Conservation (phyloP, 2,113 vertebrate genomes). For the Pangasianodon hypophthalmus region DNA sequence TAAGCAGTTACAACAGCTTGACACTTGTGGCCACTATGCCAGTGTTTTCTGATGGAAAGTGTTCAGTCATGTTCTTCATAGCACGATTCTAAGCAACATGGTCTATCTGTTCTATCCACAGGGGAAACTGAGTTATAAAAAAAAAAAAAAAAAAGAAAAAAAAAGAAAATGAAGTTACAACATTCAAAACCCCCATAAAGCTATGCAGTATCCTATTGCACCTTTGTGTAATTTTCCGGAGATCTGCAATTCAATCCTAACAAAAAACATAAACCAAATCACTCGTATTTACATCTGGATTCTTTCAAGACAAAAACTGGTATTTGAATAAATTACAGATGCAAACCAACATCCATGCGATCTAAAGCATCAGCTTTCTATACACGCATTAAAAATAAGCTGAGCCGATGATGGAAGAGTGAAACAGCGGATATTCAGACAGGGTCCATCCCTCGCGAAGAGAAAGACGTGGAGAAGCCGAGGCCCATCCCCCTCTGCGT, state of each 20-base stretch:
- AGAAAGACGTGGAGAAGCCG: conserved; percentile 94
- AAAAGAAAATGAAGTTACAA: conserved; percentile 63
- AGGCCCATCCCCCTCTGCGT: conserved; percentile 98
- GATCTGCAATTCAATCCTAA: conserved; percentile 79
- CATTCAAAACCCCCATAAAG: conserved; percentile 52
- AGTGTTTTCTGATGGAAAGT: conserved; percentile 23
- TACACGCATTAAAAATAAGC: conserved; percentile 79
- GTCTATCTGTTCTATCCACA: conserved; percentile 18
- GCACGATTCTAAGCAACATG: neutral
- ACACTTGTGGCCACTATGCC: conserved; percentile 17
- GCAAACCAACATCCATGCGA: conserved; percentile 95
- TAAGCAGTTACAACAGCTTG: conserved; percentile 25
- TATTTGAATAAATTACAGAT: conserved; percentile 90
- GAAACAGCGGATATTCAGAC: conserved; percentile 73
- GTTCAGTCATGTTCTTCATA: neutral
- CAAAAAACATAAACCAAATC: conserved; percentile 84
- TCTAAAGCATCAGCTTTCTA: conserved; percentile 87
- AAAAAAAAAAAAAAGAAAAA: conserved; percentile 70
- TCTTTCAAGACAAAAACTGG: conserved; percentile 60
- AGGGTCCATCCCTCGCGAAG: conserved; percentile 93
- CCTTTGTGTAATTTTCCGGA: conserved; percentile 58
- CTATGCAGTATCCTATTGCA: conserved; percentile 55
- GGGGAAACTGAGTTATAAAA: conserved; percentile 29
- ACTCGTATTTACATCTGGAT: conserved; percentile 89
- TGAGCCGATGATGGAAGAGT: conserved; percentile 62